These are phyloP conservation scores for Iguana delicatissima DNA, from an alignment of 2,797 vertebrate species.

Conservation along the genomic window DNA sequence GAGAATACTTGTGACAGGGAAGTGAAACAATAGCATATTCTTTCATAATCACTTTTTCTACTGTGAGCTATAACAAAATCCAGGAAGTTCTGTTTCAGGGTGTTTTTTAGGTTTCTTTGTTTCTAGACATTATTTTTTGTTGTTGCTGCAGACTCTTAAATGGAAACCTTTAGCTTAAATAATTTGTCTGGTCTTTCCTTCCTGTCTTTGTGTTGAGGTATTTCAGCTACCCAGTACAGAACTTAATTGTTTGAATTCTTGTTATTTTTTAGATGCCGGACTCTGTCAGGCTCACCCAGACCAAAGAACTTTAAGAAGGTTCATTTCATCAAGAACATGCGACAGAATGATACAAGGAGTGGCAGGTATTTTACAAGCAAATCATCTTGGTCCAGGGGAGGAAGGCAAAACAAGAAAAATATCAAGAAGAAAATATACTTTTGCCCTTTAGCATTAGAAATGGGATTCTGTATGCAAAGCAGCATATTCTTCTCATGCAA, in stretches of 20 bases:
- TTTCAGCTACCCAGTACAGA: slow-evolving; percentile 57
- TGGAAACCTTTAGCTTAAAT: slow-evolving; percentile 58
- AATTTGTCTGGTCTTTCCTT: slow-evolving; percentile 79
- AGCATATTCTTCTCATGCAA: background rate
- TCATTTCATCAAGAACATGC: slow-evolving; percentile 99
- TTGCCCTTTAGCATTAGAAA: background rate
- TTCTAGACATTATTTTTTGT: slow-evolving; percentile 63
- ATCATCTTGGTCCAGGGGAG: background rate
- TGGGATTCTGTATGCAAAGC: background rate
- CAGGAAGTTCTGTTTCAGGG: slow-evolving; percentile 48
- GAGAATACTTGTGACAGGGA: background rate
- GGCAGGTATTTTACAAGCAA: slow-evolving; percentile 88
- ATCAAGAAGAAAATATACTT: background rate
- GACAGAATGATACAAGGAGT: slow-evolving; percentile 94
- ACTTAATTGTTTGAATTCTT: slow-evolving; percentile 55
- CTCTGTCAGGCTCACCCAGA: slow-evolving; percentile 98
- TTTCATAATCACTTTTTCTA: slow-evolving; percentile 4
- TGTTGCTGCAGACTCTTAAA: slow-evolving; percentile 59
- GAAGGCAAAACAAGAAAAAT: background rate
- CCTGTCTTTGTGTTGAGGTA: slow-evolving; percentile 78
- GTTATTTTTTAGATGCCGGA: slow-evolving; percentile 91
- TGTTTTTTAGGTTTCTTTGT: background rate
- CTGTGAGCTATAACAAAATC: slow-evolving; percentile 26
- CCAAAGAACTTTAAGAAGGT: slow-evolving; percentile 99
- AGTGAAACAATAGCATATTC: background rate